phyloP scores from a whole-genome alignment of 2,113 vertebrate genomes.

The Pantherophis guttatus region DNA sequence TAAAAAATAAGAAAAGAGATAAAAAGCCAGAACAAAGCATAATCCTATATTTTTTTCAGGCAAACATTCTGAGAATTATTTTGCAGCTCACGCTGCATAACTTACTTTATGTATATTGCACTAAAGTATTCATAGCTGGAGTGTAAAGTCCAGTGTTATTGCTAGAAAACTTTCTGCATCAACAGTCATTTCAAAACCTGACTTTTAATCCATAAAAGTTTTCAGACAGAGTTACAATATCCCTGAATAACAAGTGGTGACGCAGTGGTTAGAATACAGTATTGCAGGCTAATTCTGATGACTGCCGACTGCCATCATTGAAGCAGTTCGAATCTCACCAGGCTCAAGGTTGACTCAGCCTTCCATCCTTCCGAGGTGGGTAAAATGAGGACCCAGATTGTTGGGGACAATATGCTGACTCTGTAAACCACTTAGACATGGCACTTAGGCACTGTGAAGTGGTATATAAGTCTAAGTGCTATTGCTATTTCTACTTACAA shows the following conservation, averaged over 20 bases:
- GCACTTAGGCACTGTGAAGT: too few relatives aligned
- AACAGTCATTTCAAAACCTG: background rate
- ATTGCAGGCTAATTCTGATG: too few relatives aligned
- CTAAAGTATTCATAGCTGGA: background rate
- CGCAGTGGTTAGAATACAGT: too few relatives aligned
- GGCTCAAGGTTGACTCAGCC: too few relatives aligned
- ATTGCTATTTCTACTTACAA: background rate
- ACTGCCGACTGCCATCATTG: too few relatives aligned
- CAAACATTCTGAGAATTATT: background rate
- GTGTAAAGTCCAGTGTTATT: background rate
- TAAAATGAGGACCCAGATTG: too few relatives aligned
- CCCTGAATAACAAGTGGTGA: background rate
- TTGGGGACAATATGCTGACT: too few relatives aligned
- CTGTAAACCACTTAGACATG: too few relatives aligned
- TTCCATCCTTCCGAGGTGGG: too few relatives aligned
- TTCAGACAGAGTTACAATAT: background rate
- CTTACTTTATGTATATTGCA: background rate
- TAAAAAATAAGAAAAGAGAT: background rate
- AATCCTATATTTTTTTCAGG: background rate
- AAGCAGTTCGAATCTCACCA: too few relatives aligned
- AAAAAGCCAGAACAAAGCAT: background rate
- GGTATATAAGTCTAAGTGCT: too few relatives aligned
- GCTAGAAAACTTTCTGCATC: background rate
- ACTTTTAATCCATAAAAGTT: accelerated
- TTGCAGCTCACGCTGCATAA: background rate